Evolutionary conservation across 2,113 vertebrate genomes (phyloP), one percentile per base, ranked within the genome.

Genomic region (Colinus virginianus): DNA sequence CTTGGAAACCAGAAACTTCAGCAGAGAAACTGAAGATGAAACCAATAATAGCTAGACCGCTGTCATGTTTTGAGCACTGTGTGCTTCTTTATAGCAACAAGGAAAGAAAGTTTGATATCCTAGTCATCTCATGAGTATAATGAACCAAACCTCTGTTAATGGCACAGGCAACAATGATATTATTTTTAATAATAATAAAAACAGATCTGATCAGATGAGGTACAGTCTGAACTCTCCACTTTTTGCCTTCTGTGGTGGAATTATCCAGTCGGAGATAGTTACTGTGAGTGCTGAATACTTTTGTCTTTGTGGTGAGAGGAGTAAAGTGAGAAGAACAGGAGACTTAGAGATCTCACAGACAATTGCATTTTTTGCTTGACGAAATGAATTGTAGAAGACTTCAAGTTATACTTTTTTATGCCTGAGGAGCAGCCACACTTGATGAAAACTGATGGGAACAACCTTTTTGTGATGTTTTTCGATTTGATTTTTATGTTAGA

Each of bases 361-460:
- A 51, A 16, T 88, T 94, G 45, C 74, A 67, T 18, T 80, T 76
- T 88, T 94, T 94, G 84, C 67, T 94, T 82, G 75, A n/a, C 74
- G 81, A 66, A 43, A 68, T 53, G 59, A 63, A 61, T 86, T 66
- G 49, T 49, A 2, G 23, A 82, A 81, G 88, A 84, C 48, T 87
- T 97, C 88, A 28, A 17, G 8, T 25, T 90, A 23, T 8, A 32
- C 14, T 46, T 32, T 16, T 51, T 51, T 5, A 20, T 59, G 62
- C 38, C 32, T 36, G 26, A 63, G 64, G 40, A 66, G 46, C 45
- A 77, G 3, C 42, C 55, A 32, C 55, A 42, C 32, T 45, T 56
- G 67, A 21, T 69, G 32, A 43, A 53, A 64, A 69, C 62, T 78
- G 7, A 61, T 69, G 40, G 34, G 45, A 69, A 61, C 78, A 26